Percentiles rank a stretch among this genome's conserved stretches.
phyloP scores from a whole-genome alignment of 2,797 vertebrate genomes.

The Cynodonichthys magdalenae region DNA sequence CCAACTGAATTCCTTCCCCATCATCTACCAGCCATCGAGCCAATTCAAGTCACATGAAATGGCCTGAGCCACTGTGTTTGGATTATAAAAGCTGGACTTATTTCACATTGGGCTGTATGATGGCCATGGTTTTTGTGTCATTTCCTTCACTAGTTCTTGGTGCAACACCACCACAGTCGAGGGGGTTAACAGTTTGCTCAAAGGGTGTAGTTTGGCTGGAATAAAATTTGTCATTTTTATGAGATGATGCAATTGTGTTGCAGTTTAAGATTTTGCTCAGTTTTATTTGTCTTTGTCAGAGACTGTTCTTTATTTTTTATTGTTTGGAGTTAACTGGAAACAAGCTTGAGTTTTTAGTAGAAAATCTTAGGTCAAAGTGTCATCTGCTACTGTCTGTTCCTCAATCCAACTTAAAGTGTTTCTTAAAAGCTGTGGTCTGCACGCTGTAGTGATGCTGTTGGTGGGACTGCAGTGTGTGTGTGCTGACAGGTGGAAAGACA shows the following conservation, averaged over 20 bases:
- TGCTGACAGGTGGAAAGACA: slow-evolving; percentile 55
- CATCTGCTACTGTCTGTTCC: slow-evolving; percentile 49
- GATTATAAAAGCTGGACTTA: slow-evolving; percentile 24
- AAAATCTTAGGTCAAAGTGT: slow-evolving; percentile 25
- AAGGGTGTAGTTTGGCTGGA: too few species aligned
- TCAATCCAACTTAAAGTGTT: slow-evolving; percentile 38
- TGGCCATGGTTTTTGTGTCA: too few species aligned
- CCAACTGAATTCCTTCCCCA: slow-evolving; percentile 31
- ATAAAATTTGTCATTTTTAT: too few species aligned
- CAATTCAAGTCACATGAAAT: slow-evolving; percentile 54
- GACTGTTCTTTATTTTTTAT: not conserved
- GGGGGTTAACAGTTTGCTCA: too few species aligned
- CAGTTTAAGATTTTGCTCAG: not conserved
- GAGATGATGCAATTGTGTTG: too few species aligned
- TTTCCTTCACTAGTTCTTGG: too few species aligned
- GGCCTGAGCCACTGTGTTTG: slow-evolving; percentile 12
- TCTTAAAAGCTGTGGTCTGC: slow-evolving; percentile 60
- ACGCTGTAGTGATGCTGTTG: slow-evolving; percentile 39
- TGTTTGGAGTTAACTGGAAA: slow-evolving; percentile 4
- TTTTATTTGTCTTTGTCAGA: not conserved
- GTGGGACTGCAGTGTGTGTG: slow-evolving; percentile 32
- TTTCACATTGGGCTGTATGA: slow-evolving; percentile 18
- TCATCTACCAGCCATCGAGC: slow-evolving; percentile 31
- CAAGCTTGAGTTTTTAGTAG: slow-evolving; percentile 7
- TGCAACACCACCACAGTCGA: too few species aligned